Evolutionary conservation across 2,113 vertebrate species (phyloP), one percentile per base, ranked within the genome.

Genomic region (Trachemys scripta): DNA sequence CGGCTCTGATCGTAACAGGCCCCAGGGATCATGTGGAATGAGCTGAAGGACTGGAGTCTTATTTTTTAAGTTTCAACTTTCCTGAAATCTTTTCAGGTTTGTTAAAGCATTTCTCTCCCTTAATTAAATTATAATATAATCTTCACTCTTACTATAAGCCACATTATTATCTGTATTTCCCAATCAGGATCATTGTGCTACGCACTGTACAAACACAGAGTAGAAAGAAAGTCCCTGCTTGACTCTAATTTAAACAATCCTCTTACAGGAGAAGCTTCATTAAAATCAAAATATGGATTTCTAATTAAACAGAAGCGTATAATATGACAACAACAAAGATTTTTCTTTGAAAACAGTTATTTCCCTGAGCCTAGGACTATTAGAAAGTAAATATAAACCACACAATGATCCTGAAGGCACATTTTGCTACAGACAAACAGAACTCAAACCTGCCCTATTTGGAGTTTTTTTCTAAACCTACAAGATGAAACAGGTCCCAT

Each of bases 311-410:
- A 0, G 49, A 54, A 76, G 24, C 7, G 10, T 82, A 2, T 35
- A 89, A 83, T 45, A 53, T 20, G 12, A 14, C 54, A 93, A 78
- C 27, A 79, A 82, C 75, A 79, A 90, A 69, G 1, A 91, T 13
- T 82, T 0, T 13, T 57, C 78, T 24, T 65, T 91, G 17, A 72
- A 80, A 92, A 95, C 25, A 8, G 38, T 47, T 47, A 27, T 47
- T 47, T n/a, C 1, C 1, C 0, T 1, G 2, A 1, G 42, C 24
- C 0, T 29, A 25, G 49, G 69, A 81, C 29, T 81, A 47, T 80
- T 65, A 8, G 14, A 80, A 5, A 72, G 19, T 50, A 25, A 1
- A 29, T 7, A 19, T 31, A n/a, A 95, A 25, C 90, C 13, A 81
- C 27, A 72, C 9, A 95, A 27, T 69, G 90, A 19, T 72, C 51